Percentiles rank a stretch among this genome's conserved stretches.
These are phyloP conservation scores for Apamea sordens DNA, from an alignment of 2,888 invertebrate species.

Conservation along the genomic window DNA sequence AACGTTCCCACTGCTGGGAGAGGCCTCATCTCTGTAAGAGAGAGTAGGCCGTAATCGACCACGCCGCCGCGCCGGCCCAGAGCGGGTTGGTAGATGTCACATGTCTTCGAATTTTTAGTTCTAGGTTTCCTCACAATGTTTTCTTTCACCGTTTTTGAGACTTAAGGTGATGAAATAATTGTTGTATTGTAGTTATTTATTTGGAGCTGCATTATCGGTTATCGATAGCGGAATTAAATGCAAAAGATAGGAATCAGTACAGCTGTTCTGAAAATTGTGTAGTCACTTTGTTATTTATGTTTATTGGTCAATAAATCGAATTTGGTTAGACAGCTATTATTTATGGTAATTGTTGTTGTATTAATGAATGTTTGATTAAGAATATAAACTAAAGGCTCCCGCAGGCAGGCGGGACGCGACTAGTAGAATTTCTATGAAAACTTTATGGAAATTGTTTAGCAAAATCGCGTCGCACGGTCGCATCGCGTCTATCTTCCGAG, in stretches of 20 bases:
- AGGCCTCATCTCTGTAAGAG: too few relatives aligned
- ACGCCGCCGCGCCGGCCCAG: too few relatives aligned
- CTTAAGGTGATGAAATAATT: neutral
- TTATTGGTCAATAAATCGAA: conserved; percentile 35
- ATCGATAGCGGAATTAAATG: conserved; percentile 39
- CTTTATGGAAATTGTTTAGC: too few relatives aligned
- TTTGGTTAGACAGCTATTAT: conserved; percentile 5
- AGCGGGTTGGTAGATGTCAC: too few relatives aligned
- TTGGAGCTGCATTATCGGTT: conserved; percentile 13
- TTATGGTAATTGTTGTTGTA: conserved; percentile 10
- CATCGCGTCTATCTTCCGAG: neutral
- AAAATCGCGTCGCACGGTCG: neutral
- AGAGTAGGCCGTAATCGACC: too few relatives aligned
- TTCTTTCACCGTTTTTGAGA: too few relatives aligned
- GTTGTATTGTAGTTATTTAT: conserved; percentile 1
- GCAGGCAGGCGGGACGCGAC: neutral
- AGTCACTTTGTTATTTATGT: conserved; percentile 17
- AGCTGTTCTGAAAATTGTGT: conserved; percentile 27
- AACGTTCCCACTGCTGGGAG: too few relatives aligned
- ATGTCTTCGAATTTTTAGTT: too few relatives aligned
- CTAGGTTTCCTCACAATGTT: too few relatives aligned
- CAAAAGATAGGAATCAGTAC: conserved; percentile 32
- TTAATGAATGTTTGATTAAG: neutral
- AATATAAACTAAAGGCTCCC: neutral
- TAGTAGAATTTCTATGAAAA: too few relatives aligned